These are phyloP conservation scores for Zaprionus camerounensis DNA, from an alignment of 1,140 invertebrate species.

Conservation along the genomic window DNA sequence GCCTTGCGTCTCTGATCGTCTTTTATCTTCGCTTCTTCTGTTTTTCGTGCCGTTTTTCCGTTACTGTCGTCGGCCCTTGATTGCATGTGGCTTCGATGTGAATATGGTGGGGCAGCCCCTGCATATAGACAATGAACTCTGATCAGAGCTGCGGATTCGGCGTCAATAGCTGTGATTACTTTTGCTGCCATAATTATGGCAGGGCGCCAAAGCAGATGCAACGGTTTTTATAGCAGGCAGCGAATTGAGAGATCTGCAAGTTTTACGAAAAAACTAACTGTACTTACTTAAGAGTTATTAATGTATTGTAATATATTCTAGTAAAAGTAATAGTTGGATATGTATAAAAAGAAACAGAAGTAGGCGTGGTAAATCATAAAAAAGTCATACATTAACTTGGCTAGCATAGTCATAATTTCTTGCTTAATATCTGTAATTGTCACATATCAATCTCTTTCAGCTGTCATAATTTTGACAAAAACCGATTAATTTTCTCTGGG, in stretches of 20 bases:
- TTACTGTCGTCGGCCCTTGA: conserved; percentile 63
- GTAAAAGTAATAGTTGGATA: not conserved
- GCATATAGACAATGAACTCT: conserved; percentile 67
- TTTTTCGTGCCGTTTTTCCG: conserved; percentile 52
- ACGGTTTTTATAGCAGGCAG: conserved; percentile 5
- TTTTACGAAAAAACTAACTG: not conserved
- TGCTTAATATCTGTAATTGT: not conserved
- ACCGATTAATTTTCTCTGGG: not conserved
- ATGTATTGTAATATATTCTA: not conserved
- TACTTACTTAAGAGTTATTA: not conserved
- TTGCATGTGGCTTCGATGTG: conserved; percentile 22
- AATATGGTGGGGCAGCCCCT: conserved; percentile 3
- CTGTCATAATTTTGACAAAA: not conserved
- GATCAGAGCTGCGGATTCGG: conserved; percentile 10
- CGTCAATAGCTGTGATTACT: conserved; percentile 31
- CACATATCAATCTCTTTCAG: not conserved
- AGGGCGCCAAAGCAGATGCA: not conserved
- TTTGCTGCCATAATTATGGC: conserved; percentile 16
- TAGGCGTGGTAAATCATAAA: not conserved
- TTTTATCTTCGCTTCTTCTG: conserved; percentile 17
- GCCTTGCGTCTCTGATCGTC: conserved; percentile 17
- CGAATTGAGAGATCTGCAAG: not conserved
- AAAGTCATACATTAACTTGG: not conserved
- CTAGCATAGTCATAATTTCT: not conserved
- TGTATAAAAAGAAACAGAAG: not conserved